Conservation (phyloP, 2,888 invertebrate genomes). For the Tetragonisca angustula region DNA sequence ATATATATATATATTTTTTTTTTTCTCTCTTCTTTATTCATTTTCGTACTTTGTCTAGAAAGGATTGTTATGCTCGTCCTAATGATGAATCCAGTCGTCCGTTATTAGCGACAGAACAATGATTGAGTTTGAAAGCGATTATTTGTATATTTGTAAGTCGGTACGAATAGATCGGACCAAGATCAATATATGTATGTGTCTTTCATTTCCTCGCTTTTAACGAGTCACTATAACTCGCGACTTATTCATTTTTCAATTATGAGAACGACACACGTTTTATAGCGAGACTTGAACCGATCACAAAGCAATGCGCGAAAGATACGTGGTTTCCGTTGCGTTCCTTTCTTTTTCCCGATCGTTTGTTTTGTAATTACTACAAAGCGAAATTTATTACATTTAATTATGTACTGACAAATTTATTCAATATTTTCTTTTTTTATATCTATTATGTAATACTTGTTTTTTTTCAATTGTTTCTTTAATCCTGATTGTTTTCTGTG, state of each 20-base stretch:
- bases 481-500: neutral
- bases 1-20: neutral
- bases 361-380: neutral
- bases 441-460: neutral
- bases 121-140: constrained; percentile 46
- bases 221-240: constrained; percentile 4
- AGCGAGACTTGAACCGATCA: constrained; percentile 5
- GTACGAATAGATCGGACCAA: constrained; percentile 63
- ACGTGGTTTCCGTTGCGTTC: neutral
- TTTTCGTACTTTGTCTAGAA: constrained; percentile 23
- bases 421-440: neutral
- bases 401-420: neutral
- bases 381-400: neutral
- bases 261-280: neutral
- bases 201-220: constrained; percentile 57
- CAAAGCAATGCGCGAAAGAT: constrained; percentile 18
- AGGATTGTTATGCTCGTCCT: constrained; percentile 33
- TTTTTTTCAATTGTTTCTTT: neutral
- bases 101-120: constrained; percentile 27
- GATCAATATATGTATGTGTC: constrained; percentile 52
- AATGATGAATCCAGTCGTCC: constrained; percentile 19
- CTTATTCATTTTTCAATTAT: constrained; percentile 3
- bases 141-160: constrained; percentile 68
- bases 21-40: constrained; percentile 34
- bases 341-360: neutral